Conservation (phyloP, 2,113 vertebrate species). For the Burhinus bistriatus region DNA sequence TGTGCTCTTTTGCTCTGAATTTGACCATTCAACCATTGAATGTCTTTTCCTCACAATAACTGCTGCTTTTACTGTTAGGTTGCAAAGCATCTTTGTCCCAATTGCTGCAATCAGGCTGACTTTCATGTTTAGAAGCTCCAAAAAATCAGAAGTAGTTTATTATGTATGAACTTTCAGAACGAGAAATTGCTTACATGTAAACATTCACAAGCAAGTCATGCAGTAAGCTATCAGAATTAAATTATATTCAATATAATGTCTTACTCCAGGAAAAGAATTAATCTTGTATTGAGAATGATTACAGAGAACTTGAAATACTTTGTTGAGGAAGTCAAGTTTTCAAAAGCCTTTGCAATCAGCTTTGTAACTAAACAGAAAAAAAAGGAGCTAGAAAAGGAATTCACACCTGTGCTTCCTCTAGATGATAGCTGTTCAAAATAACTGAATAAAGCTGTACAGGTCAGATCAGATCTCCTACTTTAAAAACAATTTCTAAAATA, state of each 20-base stretch:
- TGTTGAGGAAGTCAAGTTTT: background rate
- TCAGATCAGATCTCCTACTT: background rate
- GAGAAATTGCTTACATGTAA: background rate
- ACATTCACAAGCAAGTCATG: background rate
- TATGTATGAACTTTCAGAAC: background rate
- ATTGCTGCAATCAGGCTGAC: background rate
- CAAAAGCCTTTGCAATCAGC: constrained; percentile 34
- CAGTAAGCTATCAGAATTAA: background rate
- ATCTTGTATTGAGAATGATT: constrained; percentile 5
- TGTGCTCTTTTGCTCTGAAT: background rate
- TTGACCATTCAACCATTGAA: background rate
- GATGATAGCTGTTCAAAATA: background rate
- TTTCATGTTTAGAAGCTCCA: background rate
- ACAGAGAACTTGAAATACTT: background rate
- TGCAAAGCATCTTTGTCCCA: background rate
- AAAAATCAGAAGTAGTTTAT: background rate
- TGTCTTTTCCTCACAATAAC: background rate
- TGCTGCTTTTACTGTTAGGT: background rate
- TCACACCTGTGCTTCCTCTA: background rate
- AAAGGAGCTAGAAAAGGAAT: background rate
- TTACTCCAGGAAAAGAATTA: constrained; percentile 20
- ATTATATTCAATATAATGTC: background rate
- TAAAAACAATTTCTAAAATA: background rate
- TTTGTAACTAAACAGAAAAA: background rate
- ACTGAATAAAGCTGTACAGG: background rate